Conservation (phyloP, 2,888 invertebrate genomes). For the Mesorhabditis spiculigera region DNA sequence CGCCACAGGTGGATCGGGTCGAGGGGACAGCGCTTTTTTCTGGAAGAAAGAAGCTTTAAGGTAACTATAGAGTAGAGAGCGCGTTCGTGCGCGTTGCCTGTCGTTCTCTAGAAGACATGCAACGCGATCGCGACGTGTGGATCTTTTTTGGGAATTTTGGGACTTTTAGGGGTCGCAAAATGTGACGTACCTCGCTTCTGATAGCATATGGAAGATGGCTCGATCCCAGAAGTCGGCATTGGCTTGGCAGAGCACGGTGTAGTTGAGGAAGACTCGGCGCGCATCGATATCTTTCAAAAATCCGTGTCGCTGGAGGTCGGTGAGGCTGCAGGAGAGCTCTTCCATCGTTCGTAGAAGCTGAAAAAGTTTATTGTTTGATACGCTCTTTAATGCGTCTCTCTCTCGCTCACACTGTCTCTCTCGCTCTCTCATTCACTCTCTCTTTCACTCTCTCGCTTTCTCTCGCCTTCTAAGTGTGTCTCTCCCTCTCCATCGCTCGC, state of each 20-base stretch:
- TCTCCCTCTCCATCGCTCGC: no score
- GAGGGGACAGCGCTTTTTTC: conserved; percentile 66
- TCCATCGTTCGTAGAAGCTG: conserved; percentile 71
- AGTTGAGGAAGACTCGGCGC: conserved; percentile 47
- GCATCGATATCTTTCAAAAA: conserved; percentile 66
- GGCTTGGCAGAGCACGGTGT: conserved; percentile 36
- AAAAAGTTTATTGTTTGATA: no score
- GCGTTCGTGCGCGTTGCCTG: not conserved
- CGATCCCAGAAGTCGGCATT: conserved; percentile 76
- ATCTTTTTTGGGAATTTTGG: no score
- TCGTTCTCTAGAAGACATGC: not conserved
- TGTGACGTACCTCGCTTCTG: conserved; percentile 43
- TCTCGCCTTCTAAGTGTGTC: no score
- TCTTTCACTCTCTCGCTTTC: no score
- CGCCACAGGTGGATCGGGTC: conserved; percentile 74
- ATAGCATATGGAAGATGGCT: conserved; percentile 77
- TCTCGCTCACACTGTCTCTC: no score
- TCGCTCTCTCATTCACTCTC: no score
- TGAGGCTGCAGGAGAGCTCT: conserved; percentile 77
- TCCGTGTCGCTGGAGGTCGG: conserved; percentile 77
- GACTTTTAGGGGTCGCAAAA: no score
- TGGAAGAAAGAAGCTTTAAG: conserved; percentile 17
- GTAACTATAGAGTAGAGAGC: no score
- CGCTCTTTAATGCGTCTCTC: no score
- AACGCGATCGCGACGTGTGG: no score